phyloP scores from a whole-genome alignment of 2,888 invertebrate genomes.

The Sepioteuthis lessoniana region DNA sequence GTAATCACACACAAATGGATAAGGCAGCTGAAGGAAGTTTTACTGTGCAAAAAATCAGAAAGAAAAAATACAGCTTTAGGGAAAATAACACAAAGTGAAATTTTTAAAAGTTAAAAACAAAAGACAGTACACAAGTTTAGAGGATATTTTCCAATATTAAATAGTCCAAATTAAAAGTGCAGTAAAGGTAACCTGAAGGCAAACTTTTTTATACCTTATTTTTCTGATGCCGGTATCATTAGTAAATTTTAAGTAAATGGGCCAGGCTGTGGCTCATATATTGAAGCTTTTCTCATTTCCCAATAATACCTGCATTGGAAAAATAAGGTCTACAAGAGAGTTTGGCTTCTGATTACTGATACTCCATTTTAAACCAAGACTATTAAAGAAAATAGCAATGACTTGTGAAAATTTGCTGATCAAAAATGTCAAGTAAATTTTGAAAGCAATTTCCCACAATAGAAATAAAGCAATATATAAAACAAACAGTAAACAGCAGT shows the following conservation, averaged over 20 bases:
- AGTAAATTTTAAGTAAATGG: too few species aligned
- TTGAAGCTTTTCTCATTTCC: too few species aligned
- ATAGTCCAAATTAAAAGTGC: too few species aligned
- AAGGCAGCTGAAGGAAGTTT: neutral
- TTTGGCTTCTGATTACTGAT: too few species aligned
- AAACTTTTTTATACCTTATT: too few species aligned
- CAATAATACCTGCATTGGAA: too few species aligned
- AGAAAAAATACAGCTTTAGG: neutral
- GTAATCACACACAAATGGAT: neutral
- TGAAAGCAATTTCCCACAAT: neutral
- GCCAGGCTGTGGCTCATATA: too few species aligned
- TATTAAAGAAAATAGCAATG: neutral
- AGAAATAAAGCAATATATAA: neutral
- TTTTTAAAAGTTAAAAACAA: neutral
- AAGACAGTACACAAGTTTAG: neutral
- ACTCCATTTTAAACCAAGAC: too few species aligned
- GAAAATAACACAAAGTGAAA: neutral
- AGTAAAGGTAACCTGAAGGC: too few species aligned
- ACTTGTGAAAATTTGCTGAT: neutral
- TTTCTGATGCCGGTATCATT: too few species aligned
- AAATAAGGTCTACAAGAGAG: too few species aligned
- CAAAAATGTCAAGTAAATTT: neutral
- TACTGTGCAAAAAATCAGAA: neutral
- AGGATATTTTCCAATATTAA: neutral
- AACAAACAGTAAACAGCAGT: too few species aligned